Conservation (phyloP, 2,113 vertebrate species). For the Rattus norvegicus region DNA sequence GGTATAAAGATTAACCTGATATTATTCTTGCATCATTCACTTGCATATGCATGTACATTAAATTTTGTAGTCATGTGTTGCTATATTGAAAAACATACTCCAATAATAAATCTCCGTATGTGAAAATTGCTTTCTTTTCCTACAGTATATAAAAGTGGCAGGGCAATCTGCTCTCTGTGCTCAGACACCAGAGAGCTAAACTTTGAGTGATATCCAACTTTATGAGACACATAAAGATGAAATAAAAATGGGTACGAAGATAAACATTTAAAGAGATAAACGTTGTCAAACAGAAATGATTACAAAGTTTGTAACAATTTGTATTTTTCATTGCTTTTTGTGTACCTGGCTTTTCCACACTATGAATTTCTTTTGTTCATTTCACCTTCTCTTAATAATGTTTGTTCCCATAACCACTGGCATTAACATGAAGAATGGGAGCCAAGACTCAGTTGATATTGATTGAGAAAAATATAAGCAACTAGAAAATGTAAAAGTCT, state of each 20-base stretch:
- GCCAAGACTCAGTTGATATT: conserved; percentile 56
- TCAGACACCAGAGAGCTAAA: conserved; percentile 82
- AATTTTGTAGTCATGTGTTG: conserved; percentile 72
- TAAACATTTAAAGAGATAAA: conserved; percentile 80
- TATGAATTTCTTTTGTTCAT: conserved; percentile 57
- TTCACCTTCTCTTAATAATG: conserved; percentile 71
- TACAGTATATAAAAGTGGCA: conserved; percentile 74
- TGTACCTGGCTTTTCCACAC: conserved; percentile 47
- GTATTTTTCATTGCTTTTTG: conserved; percentile 73
- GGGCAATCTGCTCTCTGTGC: conserved; percentile 79
- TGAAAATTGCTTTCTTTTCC: conserved; percentile 78
- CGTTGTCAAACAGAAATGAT: conserved; percentile 75
- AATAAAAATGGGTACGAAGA: conserved; percentile 81
- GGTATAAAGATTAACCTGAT: conserved; percentile 16
- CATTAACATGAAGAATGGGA: conserved; percentile 65
- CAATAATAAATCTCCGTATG: conserved; percentile 80
- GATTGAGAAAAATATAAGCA: conserved; percentile 62
- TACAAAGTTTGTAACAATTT: conserved; percentile 69
- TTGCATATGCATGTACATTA: conserved; percentile 71
- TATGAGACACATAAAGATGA: conserved; percentile 83
- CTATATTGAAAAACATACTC: conserved; percentile 76
- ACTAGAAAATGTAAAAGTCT: conserved; percentile 51
- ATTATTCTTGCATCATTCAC: background rate
- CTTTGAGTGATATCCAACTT: conserved; percentile 82
- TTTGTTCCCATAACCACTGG: conserved; percentile 54